phyloP scores from a whole-genome alignment of 2,797 vertebrate species.

The Scomberomorus guttatus region DNA sequence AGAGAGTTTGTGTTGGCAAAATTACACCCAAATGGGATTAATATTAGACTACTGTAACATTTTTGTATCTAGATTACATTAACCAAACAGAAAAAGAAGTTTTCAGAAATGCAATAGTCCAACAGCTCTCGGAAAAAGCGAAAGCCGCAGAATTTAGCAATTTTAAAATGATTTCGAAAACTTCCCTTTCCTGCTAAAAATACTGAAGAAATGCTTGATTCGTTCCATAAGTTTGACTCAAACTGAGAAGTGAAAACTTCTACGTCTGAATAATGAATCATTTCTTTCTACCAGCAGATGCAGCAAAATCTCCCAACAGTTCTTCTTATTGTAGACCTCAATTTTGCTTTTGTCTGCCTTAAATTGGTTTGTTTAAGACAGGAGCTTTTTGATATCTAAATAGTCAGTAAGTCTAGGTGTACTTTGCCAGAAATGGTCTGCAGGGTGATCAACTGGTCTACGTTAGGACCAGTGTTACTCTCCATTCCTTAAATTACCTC shows the following conservation, averaged over 20 bases:
- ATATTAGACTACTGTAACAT: background rate
- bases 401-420: background rate
- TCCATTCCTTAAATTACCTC: background rate
- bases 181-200: background rate
- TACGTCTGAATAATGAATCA: fast-evolving
- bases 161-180: background rate
- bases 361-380: background rate
- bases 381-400: background rate
- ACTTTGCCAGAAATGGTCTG: background rate
- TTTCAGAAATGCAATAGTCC: background rate
- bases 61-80: too few species aligned
- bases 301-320: background rate
- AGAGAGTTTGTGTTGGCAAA: background rate
- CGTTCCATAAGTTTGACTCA: background rate
- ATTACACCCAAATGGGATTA: background rate
- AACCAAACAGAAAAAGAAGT: too few species aligned
- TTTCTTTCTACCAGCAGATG: background rate
- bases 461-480: background rate
- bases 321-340: too few species aligned
- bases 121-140: background rate
- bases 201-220: background rate
- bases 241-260: slow-evolving; percentile 1
- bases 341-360: background rate
- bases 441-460: background rate
- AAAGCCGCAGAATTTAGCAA: background rate